These are phyloP conservation scores for Hyphantria cunea DNA, from an alignment of 1,140 invertebrate genomes.

Conservation along the genomic window DNA sequence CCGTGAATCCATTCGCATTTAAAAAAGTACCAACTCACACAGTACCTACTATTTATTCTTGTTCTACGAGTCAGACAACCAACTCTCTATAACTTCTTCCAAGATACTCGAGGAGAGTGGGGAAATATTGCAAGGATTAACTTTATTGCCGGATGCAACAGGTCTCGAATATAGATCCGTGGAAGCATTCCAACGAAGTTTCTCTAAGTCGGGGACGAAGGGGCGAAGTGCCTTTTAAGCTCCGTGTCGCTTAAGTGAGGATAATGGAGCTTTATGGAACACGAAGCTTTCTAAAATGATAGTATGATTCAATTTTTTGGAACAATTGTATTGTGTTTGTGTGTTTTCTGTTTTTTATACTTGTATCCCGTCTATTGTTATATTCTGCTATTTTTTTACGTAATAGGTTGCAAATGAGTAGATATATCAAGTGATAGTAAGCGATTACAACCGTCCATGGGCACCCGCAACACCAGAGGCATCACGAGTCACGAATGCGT, in stretches of 20 bases:
- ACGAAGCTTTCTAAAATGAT: slow-evolving; percentile 18
- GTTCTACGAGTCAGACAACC: background rate
- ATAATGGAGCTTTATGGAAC: slow-evolving; percentile 32
- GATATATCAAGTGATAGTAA: too few species aligned
- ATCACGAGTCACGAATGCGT: too few species aligned
- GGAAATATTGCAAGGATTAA: slow-evolving; percentile 52
- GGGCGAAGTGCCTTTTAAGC: slow-evolving; percentile 28
- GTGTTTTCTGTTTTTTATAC: too few species aligned
- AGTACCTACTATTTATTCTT: too few species aligned
- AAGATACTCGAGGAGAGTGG: slow-evolving; percentile 23
- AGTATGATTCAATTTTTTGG: slow-evolving; percentile 22
- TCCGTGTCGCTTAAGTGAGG: slow-evolving; percentile 37
- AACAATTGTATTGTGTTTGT: background rate
- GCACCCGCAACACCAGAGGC: too few species aligned
- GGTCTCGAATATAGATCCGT: slow-evolving; percentile 50
- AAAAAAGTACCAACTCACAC: too few species aligned
- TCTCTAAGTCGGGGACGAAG: slow-evolving; percentile 44
- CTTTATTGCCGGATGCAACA: slow-evolving; percentile 75
- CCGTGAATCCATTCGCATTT: too few species aligned
- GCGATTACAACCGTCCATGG: too few species aligned
- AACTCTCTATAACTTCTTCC: slow-evolving; percentile 5
- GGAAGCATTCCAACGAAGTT: slow-evolving; percentile 40
- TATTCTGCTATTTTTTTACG: too few species aligned
- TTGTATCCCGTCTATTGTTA: background rate
- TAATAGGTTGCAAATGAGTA: too few species aligned